Evolutionary conservation across 2,113 vertebrate species (phyloP).

Genomic region (Passer domesticus): DNA sequence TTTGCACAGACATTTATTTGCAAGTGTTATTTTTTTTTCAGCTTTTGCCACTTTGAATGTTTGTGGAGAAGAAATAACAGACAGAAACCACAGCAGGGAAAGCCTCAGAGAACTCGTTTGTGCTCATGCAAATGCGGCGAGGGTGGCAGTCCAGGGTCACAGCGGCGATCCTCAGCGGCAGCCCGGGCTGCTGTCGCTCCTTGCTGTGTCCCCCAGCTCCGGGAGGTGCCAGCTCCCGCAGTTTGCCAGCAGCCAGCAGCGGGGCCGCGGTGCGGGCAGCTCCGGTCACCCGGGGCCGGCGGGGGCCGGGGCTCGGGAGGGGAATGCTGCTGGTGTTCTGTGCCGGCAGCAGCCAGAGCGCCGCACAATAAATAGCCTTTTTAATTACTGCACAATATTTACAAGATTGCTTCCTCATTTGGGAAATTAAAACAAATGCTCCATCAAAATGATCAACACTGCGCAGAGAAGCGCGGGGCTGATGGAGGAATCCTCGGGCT

Average conservation of each 20-base stretch:
- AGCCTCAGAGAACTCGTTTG: not conserved
- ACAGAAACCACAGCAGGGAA: not conserved
- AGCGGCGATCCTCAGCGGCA: fast-evolving
- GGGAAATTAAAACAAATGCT: constrained; percentile 66
- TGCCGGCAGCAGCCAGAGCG: constrained; percentile 6
- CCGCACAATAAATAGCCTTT: constrained; percentile 52
- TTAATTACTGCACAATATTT: constrained; percentile 65
- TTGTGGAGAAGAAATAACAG: not conserved
- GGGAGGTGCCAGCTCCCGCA: fast-evolving
- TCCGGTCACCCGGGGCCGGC: fast-evolving
- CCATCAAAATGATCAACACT: constrained; percentile 24
- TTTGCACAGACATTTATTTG: not conserved
- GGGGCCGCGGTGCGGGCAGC: not conserved
- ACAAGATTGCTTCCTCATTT: constrained; percentile 58
- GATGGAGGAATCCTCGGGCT: not conserved
- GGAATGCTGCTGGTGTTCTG: not conserved
- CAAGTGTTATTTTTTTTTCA: not conserved
- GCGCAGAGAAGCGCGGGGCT: not conserved
- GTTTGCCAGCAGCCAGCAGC: not conserved
- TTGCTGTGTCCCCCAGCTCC: fast-evolving
- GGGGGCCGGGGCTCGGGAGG: not conserved
- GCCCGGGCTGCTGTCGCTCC: fast-evolving
- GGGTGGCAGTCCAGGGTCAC: not conserved
- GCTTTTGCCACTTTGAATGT: not conserved
- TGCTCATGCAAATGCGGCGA: not conserved